Conservation (phyloP, 2,888 invertebrate species). For the Pocota personata region DNA sequence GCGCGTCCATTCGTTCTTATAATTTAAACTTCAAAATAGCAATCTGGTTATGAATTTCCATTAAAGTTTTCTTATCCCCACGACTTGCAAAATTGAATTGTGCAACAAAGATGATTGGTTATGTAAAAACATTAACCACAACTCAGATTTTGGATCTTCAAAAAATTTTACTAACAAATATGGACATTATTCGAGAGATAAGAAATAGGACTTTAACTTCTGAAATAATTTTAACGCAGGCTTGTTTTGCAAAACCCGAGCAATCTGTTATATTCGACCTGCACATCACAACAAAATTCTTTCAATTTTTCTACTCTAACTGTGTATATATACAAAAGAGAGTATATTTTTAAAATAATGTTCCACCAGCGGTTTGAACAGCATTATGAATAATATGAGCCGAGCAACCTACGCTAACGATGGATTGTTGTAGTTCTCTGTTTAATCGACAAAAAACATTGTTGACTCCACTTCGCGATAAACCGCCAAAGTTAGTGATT, state of each 20-base stretch:
- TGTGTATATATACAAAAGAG: slow-evolving; percentile 8
- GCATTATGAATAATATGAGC: slow-evolving; percentile 10
- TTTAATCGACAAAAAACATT: not conserved
- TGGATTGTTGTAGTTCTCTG: no score
- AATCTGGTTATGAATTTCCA: slow-evolving; percentile 9
- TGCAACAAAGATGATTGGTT: slow-evolving; percentile 23
- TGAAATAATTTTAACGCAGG: slow-evolving; percentile 9
- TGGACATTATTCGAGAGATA: not conserved
- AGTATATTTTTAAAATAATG: slow-evolving; percentile 17
- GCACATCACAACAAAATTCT: slow-evolving; percentile 18
- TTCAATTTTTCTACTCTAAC: slow-evolving; percentile 23
- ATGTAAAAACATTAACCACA: slow-evolving; percentile 22
- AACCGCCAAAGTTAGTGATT: no score
- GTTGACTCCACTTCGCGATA: not conserved
- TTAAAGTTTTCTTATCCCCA: slow-evolving; percentile 13
- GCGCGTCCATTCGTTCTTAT: no score
- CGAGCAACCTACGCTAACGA: slow-evolving; percentile 3
- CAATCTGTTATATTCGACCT: slow-evolving; percentile 23
- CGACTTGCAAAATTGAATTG: slow-evolving; percentile 11
- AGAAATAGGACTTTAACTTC: not conserved
- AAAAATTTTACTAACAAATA: not conserved
- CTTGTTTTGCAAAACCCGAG: slow-evolving; percentile 13
- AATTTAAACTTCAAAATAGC: slow-evolving; percentile 1
- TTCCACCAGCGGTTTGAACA: no score
- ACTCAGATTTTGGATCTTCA: slow-evolving; percentile 7